Base-by-base conservation (phyloP, 2,113 vertebrate species). In the Paramisgurnus dabryanus region DNA sequence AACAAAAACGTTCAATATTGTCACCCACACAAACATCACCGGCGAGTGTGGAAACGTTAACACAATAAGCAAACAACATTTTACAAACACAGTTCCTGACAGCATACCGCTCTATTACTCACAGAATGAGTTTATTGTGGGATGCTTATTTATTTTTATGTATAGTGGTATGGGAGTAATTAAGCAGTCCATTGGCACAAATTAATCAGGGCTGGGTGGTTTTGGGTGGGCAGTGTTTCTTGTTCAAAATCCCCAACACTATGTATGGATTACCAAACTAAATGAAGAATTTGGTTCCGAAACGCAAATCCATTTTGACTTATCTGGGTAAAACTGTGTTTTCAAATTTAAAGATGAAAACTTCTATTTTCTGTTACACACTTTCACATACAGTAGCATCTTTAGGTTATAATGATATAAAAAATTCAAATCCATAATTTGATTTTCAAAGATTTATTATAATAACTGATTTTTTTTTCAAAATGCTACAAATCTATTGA, bases 51-150 rank as follows among this genome's bases (percentile, higher is more conserved):
- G 11, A 58, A 27, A 67, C 60, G 18, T 67, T 68, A 68, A 47
- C 72, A 74, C 11, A 74, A 61, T 73, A 61, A 61, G 53, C 41
- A 63, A 58, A 57, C 17, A 78, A 8, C 13, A 58, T 76, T 83
- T 66, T 60, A 64, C 43, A 34, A 78, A 49, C 17, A 65, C 61
- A 70, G 47, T 41, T 10, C 40, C 22, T 72, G 79, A 10, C 17
- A 75, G 41, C 45, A 10, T 17, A 22, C 17, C 15, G 27, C 39
- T 53, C 55, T 74, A 74, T 78, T 79, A 64, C 49, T 69, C 2
- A 4, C 57, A 13, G 47, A 84, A 73, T 53, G 40, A 74, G 73
- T 67, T 72, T 58, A 39, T 80, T 70, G 47, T 80, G 45, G 58
- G 27, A 73, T 17, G 34, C 77, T 76, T 76, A 60, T 61, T 74